A percentile compares a stretch with the other conserved stretches of the same genome.
These are phyloP conservation scores for Cecidostiba fungosa DNA, from an alignment of 2,888 invertebrate species.

Conservation along the genomic window DNA sequence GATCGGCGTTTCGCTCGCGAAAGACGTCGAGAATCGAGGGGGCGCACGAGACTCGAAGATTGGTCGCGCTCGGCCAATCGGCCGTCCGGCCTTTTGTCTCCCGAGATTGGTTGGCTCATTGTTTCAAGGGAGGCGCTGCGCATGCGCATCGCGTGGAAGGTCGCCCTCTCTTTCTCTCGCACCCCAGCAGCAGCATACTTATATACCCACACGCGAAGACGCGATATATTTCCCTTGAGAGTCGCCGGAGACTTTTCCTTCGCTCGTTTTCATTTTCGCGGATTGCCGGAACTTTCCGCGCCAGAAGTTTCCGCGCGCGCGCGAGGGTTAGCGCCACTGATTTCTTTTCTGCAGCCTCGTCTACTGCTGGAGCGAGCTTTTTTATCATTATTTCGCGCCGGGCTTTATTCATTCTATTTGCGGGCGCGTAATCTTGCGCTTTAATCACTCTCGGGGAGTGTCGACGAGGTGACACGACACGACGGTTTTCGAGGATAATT, in stretches of 20 bases:
- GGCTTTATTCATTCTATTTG: constrained; percentile 51
- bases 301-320: not conserved
- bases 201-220: not conserved
- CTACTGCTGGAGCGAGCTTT: constrained; percentile 13
- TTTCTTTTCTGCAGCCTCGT: not conserved
- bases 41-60: constrained; percentile 69
- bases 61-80: constrained; percentile 76
- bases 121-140: constrained; percentile 78
- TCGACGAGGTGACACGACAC: not conserved
- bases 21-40: not conserved
- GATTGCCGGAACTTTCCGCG: constrained; percentile 49
- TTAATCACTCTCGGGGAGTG: constrained; percentile 56
- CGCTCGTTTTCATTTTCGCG: constrained; percentile 32
- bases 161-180: not conserved
- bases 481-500: constrained; percentile 51
- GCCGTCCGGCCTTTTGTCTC: constrained; percentile 77
- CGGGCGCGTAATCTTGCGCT: constrained; percentile 35
- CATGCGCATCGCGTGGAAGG: constrained; percentile 72
- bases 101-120: constrained; percentile 79
- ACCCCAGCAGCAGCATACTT: not conserved
- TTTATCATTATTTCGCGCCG: constrained; percentile 8
- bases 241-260: constrained; percentile 1
- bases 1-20: not conserved
- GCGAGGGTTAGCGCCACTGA: not conserved
- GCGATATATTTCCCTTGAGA: constrained; percentile 22